Evolutionary conservation across 1,140 invertebrate species (phyloP).

Genomic region (Eumeta japonica): DNA sequence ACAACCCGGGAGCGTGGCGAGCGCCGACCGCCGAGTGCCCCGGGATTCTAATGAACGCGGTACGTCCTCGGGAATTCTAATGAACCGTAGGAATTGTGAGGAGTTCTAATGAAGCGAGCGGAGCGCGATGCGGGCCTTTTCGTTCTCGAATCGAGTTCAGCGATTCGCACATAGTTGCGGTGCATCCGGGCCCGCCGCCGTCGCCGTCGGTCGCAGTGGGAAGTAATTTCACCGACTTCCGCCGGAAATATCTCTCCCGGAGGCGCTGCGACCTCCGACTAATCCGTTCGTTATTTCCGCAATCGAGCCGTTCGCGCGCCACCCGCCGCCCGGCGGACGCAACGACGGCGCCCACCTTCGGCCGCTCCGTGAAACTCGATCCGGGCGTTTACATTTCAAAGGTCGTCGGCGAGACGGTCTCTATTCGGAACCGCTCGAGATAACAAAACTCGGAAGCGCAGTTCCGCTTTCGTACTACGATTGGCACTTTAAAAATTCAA

Average conservation of each 20-base stretch:
- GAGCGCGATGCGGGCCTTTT: slow-evolving; percentile 7
- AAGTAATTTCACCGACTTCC: slow-evolving; percentile 44
- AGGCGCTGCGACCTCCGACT: slow-evolving; percentile 38
- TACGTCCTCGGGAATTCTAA: not conserved
- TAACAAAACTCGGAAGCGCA: too few species aligned
- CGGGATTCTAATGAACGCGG: not conserved
- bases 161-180: slow-evolving; percentile 30
- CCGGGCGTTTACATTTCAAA: too few species aligned
- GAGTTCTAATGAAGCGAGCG: not conserved
- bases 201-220: slow-evolving; percentile 19
- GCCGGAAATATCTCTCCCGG: slow-evolving; percentile 44
- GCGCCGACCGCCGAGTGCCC: too few species aligned
- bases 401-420: too few species aligned
- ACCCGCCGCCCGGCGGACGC: too few species aligned
- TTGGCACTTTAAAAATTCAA: slow-evolving; percentile 53
- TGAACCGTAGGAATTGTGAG: not conserved
- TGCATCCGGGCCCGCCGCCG: slow-evolving; percentile 20
- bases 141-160: slow-evolving; percentile 33
- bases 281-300: slow-evolving; percentile 52
- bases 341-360: too few species aligned
- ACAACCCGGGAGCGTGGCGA: not conserved
- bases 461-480: too few species aligned
- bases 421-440: too few species aligned
- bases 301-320: too few species aligned
- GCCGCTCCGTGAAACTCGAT: too few species aligned